Base-by-base conservation (phyloP, 1,140 invertebrate genomes). In the Gryon sp. region DNA sequence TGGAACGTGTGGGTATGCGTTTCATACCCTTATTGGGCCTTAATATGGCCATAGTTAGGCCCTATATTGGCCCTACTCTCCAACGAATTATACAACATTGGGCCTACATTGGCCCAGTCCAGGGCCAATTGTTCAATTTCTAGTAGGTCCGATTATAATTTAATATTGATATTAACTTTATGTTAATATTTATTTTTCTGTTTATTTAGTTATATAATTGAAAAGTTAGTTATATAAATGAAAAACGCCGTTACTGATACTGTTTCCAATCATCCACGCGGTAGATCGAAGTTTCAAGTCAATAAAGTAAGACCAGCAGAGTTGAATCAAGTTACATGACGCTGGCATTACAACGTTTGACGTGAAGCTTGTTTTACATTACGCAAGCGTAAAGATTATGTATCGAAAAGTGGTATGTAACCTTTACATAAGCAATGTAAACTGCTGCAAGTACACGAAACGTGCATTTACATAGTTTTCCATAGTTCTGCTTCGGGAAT, bases 381-480 rank as follows among this genome's bases (percentile, higher is more conserved):
- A 53, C 66, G 53, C 43, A 32, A 30, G 52, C 15, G 57, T 34
- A 72, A 72, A 62, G 55, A 72, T 72, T 72, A 60, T 46, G 30
- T 60, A 53, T 38, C 46, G 12, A 38, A 50, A 20, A 34, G 32
- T 69, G 45, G 65, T 22, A 19, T 59, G 53, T 50, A 57, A 57
- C 65, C 55, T 69, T 53, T 62, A 70, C 55, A 53, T 46, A 62
- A 72, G 62, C 68, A 72, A 72, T 72, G 53, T 62, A 62, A 45
- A 38, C 41, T 24, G 22, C 53, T 32, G n/a, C 19, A 36, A 55
- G 30, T 69, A 69, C 45, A 60, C 28, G 36, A 24, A 52, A 41
- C 14, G 32, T 53, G 45, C 36, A 59, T 60, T 72, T 72, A 60
- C 68, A 60, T 43, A 43, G 19, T n/a, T 14, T 32, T 32, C 55